phyloP scores from a whole-genome alignment of 2,113 vertebrate genomes.

The Bos taurus region DNA sequence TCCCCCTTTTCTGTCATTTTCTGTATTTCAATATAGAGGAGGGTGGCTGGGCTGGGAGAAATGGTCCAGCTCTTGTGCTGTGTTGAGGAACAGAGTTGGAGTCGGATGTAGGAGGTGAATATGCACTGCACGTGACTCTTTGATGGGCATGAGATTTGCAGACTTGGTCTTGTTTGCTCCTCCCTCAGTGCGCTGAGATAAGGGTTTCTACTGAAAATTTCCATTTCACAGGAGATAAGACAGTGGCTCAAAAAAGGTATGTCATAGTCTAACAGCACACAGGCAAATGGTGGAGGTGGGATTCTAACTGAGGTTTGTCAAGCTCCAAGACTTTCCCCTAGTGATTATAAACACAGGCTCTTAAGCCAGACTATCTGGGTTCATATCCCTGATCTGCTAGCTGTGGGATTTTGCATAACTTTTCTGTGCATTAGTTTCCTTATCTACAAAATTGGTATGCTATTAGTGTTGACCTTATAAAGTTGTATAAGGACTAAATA shows the following conservation, averaged over 20 bases:
- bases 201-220: background rate
- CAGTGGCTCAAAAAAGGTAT: background rate
- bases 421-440: background rate
- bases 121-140: accelerated
- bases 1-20: background rate
- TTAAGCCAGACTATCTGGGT: background rate
- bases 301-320: background rate
- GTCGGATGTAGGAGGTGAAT: accelerated
- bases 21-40: background rate
- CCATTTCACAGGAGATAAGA: background rate
- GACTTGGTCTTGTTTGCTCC: background rate
- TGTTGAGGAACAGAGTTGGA: background rate
- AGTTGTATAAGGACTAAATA: background rate
- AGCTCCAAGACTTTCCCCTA: background rate
- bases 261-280: too few relatives aligned
- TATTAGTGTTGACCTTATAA: background rate
- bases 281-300: background rate
- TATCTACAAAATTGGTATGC: background rate
- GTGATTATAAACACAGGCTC: background rate
- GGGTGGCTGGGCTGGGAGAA: background rate
- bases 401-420: background rate
- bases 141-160: background rate
- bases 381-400: background rate
- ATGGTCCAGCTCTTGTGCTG: background rate
- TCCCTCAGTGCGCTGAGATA: background rate